Evolutionary conservation across 2,113 vertebrate species (phyloP).

Genomic region (Turdus rufiventris): DNA sequence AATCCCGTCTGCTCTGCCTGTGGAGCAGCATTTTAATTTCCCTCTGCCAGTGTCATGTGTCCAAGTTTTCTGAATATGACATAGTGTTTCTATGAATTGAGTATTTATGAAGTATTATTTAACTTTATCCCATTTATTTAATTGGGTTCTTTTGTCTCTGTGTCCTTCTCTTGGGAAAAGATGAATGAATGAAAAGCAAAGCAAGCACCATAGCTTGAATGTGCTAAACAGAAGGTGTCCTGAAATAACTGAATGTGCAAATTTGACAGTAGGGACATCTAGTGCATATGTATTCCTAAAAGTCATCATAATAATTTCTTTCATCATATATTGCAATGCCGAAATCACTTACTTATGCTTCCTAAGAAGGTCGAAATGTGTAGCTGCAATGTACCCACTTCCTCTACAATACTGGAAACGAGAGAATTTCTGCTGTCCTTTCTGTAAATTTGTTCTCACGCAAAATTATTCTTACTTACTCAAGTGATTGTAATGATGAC

Average conservation of each 20-base stretch:
- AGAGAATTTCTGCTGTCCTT: not conserved
- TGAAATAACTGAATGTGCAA: not conserved
- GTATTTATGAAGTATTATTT: not conserved
- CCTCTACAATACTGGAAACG: not conserved
- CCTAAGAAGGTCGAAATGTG: not conserved
- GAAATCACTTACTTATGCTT: not conserved
- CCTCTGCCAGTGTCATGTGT: not conserved
- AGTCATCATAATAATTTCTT: not conserved
- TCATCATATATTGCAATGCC: not conserved
- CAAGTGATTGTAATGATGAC: not conserved
- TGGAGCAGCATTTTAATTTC: not conserved
- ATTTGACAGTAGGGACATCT: not conserved
- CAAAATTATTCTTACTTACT: not conserved
- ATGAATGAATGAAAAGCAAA: not conserved
- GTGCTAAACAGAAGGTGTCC: not conserved
- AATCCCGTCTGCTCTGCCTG: not conserved
- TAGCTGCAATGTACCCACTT: conserved; percentile 2
- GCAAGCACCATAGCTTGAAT: not conserved
- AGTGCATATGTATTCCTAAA: not conserved
- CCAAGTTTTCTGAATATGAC: not conserved
- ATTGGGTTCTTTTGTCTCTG: not conserved
- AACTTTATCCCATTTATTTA: no score
- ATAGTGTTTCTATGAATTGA: not conserved
- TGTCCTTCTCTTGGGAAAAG: not conserved
- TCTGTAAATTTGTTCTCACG: not conserved